Evolutionary conservation across 1,140 invertebrate species (phyloP), one percentile per base, ranked within the genome.

Genomic region (Brachionus calyciflorus): DNA sequence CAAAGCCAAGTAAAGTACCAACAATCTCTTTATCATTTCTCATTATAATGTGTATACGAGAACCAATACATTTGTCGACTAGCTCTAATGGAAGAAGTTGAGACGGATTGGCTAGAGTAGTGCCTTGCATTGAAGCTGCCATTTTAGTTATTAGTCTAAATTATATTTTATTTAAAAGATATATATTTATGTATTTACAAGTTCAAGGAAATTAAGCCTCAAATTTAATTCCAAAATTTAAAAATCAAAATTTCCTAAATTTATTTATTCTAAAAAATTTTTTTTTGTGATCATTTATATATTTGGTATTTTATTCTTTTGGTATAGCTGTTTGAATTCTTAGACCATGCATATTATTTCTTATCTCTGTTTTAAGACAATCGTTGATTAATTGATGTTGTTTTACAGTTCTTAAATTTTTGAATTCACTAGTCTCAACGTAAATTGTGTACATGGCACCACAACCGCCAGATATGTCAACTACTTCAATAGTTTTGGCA

Each of bases 21-120:
- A 99, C 94, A 82, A 99, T 95, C 89, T 99, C 96, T 85, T 97
- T 98, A 81, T 99, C 96, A 84, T 96, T 96, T 87, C 98, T 99
- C 96, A 99, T 98, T 46, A 99, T 96, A 26, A 99, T 98, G 81
- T 99, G 97, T 81, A 99, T 98, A 77, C 93, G 87, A 0, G 96
- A 98, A 19, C 97, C 97, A 83, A 99, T 99, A 85, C 96, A 99
- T 88, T 99, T 99, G 82, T 99, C 97, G n/a, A 99, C 94, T 78
- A 99, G 86, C 87, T 99, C 97, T 92, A 79, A 26, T 55, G 68
- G 60, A 44, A 65, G 60, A 9, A 65, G 14, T 44, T 65, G 60
- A 14, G 60, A 65, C 3, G 60, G 60, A 44, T 65, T 65, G 19
- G 28, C 60, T 17, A 65, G 10, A 65, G 60, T 24, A 24, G 60